Evolutionary conservation across 2,113 vertebrate genomes (phyloP), one percentile per base, ranked within the genome.

Genomic region (Sander vitreus): DNA sequence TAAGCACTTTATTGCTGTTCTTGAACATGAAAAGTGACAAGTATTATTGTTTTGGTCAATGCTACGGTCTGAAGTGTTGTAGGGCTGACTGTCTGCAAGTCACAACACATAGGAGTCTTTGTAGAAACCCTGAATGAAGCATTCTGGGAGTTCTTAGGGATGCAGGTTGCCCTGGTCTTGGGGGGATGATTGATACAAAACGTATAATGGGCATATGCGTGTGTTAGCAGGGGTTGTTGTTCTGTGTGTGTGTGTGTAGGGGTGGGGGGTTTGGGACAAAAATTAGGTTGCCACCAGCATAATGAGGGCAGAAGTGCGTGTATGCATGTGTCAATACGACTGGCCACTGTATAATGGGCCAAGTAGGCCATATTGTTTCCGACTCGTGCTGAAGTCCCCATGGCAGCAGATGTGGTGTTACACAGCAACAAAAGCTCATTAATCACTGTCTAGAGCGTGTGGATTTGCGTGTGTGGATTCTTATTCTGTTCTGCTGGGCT

Each of bases 381-480:
- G 78, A 80, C 90, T 92, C 59, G 80, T 93, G 93, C 89, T 89
- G 87, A 84, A 82, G 77, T 85, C 76, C 72, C 81, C 14, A 30
- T 73, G 78, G 91, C 80, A 93, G 94, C 95, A 95, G 93, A 94
- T 95, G 94, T 91, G 87, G 82, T 71, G 76, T 88, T 88, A 90
- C 89, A 64, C 85, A 87, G 84, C 84, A 90, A 81, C 90, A 86
- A 86, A 89, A 91, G 78, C 86, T 93, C 89, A 94, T 96, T 94
- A 92, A 94, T 95, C 95, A 93, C 77, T 86, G 91, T 92, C 93
- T 75, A 21, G 53, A 43, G 62, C 27, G 63, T 51, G 81, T 82
- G 76, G 62, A 57, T 81, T 27, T 75, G 80, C 43, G 62, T 73
- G 76, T 51, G 68, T 62, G 71, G 71, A 66, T 72, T 70, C 58